phyloP scores from a whole-genome alignment of 2,888 invertebrate genomes.

The Alentia gelatinosa region DNA sequence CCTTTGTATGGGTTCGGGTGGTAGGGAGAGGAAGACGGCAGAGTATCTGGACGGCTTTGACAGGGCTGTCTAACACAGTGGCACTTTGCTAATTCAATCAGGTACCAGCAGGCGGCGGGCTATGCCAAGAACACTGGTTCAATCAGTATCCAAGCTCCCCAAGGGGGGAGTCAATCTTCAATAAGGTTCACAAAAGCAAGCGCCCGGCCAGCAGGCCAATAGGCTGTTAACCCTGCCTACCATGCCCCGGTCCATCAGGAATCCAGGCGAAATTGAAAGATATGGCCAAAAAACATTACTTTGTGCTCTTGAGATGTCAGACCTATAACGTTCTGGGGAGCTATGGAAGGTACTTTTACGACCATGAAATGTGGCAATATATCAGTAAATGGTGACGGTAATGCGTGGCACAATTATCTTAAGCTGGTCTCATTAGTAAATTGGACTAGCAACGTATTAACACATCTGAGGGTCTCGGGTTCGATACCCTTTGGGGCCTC shows the following conservation, averaged over 20 bases:
- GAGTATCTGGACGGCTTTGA: background rate
- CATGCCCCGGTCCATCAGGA: background rate
- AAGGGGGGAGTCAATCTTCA: background rate
- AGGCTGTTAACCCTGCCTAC: background rate
- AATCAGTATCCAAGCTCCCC: background rate
- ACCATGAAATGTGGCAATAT: too few relatives aligned
- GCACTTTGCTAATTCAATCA: conserved; percentile 3
- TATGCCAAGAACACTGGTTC: background rate
- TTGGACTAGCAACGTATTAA: too few relatives aligned
- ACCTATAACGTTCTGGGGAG: too few relatives aligned
- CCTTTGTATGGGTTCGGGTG: background rate
- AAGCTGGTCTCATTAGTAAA: too few relatives aligned
- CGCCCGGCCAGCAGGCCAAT: background rate
- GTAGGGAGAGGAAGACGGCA: too few relatives aligned
- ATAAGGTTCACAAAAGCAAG: background rate
- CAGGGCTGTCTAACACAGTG: background rate
- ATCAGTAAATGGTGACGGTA: too few relatives aligned
- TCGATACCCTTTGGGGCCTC: too few relatives aligned
- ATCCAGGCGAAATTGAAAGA: background rate
- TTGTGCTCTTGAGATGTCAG: too few relatives aligned
- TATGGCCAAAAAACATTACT: background rate
- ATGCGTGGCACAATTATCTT: too few relatives aligned
- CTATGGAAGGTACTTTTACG: too few relatives aligned
- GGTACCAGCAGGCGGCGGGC: background rate
- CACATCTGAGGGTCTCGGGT: too few relatives aligned